Evolutionary conservation across 2,797 vertebrate species (phyloP), one percentile per base, ranked within the genome.

Genomic region (Aeoliscus strigatus): DNA sequence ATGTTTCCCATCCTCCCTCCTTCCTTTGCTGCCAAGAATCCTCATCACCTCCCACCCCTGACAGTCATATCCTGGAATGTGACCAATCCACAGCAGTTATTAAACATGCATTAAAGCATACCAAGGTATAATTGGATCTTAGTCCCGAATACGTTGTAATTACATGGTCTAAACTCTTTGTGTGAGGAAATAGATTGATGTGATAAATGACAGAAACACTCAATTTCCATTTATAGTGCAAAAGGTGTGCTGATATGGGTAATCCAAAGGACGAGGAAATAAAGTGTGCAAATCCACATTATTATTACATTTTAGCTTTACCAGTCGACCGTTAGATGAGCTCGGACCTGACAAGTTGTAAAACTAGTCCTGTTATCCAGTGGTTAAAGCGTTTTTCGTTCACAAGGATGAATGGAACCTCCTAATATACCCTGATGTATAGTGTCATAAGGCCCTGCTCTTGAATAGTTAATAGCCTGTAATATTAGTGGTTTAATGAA

Each of bases 31-130:
- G 64, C 75, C 73, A 78, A 74, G 60, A 71, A 63, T 68, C 16
- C 26, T 62, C 67, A 63, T 66, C 57, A 69, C 60, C 72, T 66
- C 60, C 51, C 47, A 32, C 45, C 53, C 63, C 60, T 54, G 57
- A 40, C 58, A 28, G 56, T 60, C 57, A 59, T 49, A 11, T 48
- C 55, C 39, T 31, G 15, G 40, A 74, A 57, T 82, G 78, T 73
- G 70, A 79, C 78, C 34, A 82, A 74, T 81, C 65, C 82, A 51
- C 60, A 70, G 80, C 69, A 68, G 80, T 77, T 79, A 86, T 88
- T 89, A 86, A 88, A 87, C 84, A 80, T 83, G 74, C 85, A 86
- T 88, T 86, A 88, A 81, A 80, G 76, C 80, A 81, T 87, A 84
- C 87, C 87, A 86, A 71, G 66, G 60, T 70, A 50, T 87, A 85